These are phyloP conservation scores for Rhizomys pruinosus DNA, from an alignment of 2,113 vertebrate species.

Conservation along the genomic window DNA sequence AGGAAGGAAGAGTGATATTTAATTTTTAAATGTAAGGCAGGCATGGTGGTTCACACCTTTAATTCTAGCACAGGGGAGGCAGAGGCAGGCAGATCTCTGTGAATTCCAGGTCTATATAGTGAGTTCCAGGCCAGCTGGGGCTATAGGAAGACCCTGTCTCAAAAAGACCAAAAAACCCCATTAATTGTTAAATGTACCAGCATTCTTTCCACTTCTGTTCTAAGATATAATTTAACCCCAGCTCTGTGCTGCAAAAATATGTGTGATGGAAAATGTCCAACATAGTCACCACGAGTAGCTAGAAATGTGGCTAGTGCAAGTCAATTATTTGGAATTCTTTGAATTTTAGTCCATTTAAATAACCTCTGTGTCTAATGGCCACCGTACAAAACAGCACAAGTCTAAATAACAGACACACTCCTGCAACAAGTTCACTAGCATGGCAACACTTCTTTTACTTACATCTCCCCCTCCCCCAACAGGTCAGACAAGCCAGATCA, in stretches of 20 bases:
- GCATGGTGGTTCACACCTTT: too few relatives aligned
- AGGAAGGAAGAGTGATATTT: too few relatives aligned
- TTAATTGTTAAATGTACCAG: constrained; percentile 2
- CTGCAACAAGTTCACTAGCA: background rate
- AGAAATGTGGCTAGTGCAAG: constrained; percentile 4
- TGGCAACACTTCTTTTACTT: background rate
- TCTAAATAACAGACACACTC: background rate
- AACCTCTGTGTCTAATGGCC: background rate
- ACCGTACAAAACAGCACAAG: background rate
- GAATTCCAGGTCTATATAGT: too few relatives aligned
- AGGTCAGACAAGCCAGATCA: background rate
- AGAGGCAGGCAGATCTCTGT: too few relatives aligned
- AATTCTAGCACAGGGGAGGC: too few relatives aligned
- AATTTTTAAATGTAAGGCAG: too few relatives aligned
- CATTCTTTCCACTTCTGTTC: background rate
- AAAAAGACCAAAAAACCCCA: background rate
- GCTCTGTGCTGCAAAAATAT: background rate
- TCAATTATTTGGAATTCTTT: constrained; percentile 7
- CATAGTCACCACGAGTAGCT: background rate
- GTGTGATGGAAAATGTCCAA: background rate
- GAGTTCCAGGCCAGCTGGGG: too few relatives aligned
- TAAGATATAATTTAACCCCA: too few relatives aligned
- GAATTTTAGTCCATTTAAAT: background rate
- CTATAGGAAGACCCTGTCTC: too few relatives aligned
- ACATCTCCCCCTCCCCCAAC: background rate